phyloP scores from a whole-genome alignment of 1,140 invertebrate genomes.

The Hormaphis cornu region DNA sequence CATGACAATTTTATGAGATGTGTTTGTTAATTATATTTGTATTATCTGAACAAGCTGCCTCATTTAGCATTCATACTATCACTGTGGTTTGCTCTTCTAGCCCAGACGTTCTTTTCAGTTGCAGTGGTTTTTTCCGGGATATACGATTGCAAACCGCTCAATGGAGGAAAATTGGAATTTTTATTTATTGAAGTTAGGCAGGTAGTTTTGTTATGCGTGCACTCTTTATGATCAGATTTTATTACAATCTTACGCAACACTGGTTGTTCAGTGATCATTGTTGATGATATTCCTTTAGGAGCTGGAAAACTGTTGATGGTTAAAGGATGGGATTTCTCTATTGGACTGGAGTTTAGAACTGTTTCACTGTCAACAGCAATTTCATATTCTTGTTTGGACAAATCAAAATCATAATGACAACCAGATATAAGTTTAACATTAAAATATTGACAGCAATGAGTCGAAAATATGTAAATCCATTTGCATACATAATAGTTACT shows the following conservation, averaged over 20 bases:
- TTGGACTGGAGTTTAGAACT: not conserved
- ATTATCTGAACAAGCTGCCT: no score
- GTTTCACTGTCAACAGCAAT: not conserved
- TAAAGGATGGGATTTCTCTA: not conserved
- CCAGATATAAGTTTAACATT: not conserved
- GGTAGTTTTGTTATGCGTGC: not conserved
- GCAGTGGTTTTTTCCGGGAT: no score
- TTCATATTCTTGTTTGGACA: not conserved
- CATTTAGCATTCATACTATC: no score
- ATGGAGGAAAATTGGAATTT: not conserved
- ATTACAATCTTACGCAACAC: not conserved
- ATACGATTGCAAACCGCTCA: no score
- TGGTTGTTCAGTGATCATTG: not conserved
- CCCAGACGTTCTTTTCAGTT: no score
- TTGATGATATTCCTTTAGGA: not conserved
- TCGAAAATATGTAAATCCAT: slow-evolving; percentile 15
- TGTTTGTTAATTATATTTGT: no score
- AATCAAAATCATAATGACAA: slow-evolving; percentile 10
- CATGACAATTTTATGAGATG: no score
- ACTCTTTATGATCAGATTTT: not conserved
- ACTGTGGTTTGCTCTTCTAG: no score
- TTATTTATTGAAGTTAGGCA: no score
- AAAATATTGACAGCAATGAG: slow-evolving; percentile 14
- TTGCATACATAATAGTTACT: slow-evolving; percentile 11
- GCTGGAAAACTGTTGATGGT: not conserved